Evolutionary conservation across 2,888 invertebrate genomes (phyloP), one percentile per base, ranked within the genome.

Genomic region (Mythimna vitellina): DNA sequence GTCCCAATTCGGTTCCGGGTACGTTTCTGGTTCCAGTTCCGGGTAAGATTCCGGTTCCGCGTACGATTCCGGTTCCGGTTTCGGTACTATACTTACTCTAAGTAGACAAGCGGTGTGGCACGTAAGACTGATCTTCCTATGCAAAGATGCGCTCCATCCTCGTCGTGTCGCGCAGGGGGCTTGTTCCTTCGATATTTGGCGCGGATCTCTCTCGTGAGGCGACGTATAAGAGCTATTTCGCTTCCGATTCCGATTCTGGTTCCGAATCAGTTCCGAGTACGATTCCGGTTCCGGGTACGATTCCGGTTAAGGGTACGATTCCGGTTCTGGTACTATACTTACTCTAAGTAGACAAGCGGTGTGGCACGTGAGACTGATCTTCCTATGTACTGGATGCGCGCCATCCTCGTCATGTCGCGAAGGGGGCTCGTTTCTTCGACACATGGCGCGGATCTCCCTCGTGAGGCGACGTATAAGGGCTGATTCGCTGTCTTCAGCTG

Each of bases 171-270:
- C n/a, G n/a, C n/a, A 3, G 49, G n/a, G 6, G 93, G 91, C 86
- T 97, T 97, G 92, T 98, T 98, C 60, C 97, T 93, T 1, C 95
- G 92, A 86, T 97, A 97, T 78, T 96, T 91, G 1, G 96, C 96
- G 22, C 97, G 95, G 57, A 98, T 97, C 79, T 97, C 97, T 38
- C 96, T 93, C 71, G 97, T 93, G 22, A 96, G 90, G 0, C 96
- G 93, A 14, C 90, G 86, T 3, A 89, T 75, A 0, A 86, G 84
- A 67, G 91, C 87, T 20, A 87, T 80, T 7, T 88, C 89, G 14
- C 67, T 69, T 35, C 8, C 9, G 9, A 8, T 38, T 32, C 6
- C 32, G 32, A 7, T 32, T 32, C 4, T 32, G 0, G 35, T 10
- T 10, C 35, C 35, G 35, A n/a, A n/a, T n/a, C n/a, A n/a, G 1